A percentile compares a stretch with the other conserved stretches of the same genome.
These are phyloP conservation scores for Radopholus similis DNA, from an alignment of 1,140 invertebrate species.

Conservation along the genomic window DNA sequence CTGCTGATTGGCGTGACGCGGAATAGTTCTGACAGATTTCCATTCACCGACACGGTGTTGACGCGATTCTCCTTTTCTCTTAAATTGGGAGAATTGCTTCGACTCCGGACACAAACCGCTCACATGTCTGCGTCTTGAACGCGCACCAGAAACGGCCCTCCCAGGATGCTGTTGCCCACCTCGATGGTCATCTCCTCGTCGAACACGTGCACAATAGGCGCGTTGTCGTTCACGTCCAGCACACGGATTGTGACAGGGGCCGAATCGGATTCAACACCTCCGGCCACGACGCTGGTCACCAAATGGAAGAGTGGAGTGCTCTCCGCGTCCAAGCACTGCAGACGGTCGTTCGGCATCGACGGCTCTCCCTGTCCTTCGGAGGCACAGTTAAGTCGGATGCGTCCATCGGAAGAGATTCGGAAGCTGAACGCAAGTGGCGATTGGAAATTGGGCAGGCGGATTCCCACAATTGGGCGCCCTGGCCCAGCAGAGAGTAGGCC, in stretches of 20 bases:
- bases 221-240: slow-evolving; percentile 25
- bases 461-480: slow-evolving; percentile 4
- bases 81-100: not conserved
- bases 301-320: slow-evolving; percentile 3
- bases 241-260: slow-evolving; percentile 14
- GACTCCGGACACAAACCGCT: slow-evolving; percentile 7
- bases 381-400: not conserved
- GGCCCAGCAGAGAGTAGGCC: not conserved
- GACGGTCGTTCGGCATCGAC: slow-evolving; percentile 1
- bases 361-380: slow-evolving; percentile 13
- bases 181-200: slow-evolving; percentile 15
- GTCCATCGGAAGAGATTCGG: slow-evolving; percentile 15
- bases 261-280: slow-evolving; percentile 16
- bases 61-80: not conserved
- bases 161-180: not conserved
- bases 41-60: not conserved
- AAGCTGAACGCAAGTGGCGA: too few species aligned
- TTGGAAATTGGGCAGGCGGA: not conserved
- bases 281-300: not conserved
- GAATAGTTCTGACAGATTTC: slow-evolving; percentile 9
- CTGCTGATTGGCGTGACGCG: not conserved
- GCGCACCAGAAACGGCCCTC: slow-evolving; percentile 18
- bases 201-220: slow-evolving; percentile 8
- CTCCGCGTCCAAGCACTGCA: slow-evolving; percentile 8
- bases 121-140: not conserved